Evolutionary conservation across 1,140 invertebrate species (phyloP).

Genomic region (Maconellicoccus hirsutus): DNA sequence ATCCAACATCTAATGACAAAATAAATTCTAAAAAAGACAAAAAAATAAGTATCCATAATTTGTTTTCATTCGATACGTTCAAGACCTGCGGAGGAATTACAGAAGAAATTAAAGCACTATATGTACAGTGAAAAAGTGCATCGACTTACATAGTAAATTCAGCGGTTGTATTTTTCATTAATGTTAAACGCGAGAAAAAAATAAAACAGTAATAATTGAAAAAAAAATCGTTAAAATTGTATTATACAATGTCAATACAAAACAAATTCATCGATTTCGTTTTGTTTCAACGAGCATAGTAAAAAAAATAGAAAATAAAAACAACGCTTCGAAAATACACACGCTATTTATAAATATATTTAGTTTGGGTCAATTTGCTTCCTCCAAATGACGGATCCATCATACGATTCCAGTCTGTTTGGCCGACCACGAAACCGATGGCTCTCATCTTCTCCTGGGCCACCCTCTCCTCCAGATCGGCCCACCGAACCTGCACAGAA

Average conservation of each 20-base stretch:
- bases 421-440: slow-evolving; percentile 88
- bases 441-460: slow-evolving; percentile 81
- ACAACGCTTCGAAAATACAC: background rate
- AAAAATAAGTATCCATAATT: too few species aligned
- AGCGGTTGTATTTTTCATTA: too few species aligned
- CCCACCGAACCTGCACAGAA: slow-evolving; percentile 76
- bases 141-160: too few species aligned
- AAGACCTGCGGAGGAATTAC: too few species aligned
- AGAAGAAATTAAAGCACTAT: too few species aligned
- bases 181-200: too few species aligned
- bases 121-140: too few species aligned
- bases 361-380: slow-evolving; percentile 80
- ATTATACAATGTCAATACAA: background rate
- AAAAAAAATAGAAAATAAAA: slow-evolving; percentile 5
- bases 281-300: background rate
- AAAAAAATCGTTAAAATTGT: background rate
- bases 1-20: too few species aligned
- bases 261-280: background rate
- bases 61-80: too few species aligned
- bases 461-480: slow-evolving; percentile 86
- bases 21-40: too few species aligned
- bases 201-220: background rate
- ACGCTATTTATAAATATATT: slow-evolving; percentile 63
- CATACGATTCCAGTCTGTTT: slow-evolving; percentile 88
- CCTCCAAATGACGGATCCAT: slow-evolving; percentile 81